Percentiles rank a stretch among this genome's conserved stretches.
Evolutionary conservation across 2,113 vertebrate species (phyloP).

Genomic region (Baryphthengus martii): DNA sequence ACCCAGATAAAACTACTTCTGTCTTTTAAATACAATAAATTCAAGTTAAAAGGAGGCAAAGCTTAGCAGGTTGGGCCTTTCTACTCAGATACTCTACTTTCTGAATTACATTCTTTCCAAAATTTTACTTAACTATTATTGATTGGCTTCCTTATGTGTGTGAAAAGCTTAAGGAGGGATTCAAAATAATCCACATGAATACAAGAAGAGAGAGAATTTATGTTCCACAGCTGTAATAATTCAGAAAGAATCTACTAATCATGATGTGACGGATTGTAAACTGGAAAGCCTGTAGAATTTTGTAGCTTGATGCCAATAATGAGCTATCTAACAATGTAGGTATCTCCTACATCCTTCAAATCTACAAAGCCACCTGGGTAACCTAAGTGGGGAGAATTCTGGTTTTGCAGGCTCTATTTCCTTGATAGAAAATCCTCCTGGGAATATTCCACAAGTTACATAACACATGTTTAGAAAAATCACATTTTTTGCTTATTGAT

Average conservation of each 20-base stretch:
- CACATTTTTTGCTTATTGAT: neutral
- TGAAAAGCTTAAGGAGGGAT: neutral
- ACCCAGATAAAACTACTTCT: conserved; percentile 22
- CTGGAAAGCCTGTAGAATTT: neutral
- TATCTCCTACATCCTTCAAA: neutral
- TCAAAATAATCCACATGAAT: neutral
- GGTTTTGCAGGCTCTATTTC: neutral
- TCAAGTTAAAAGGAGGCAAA: neutral
- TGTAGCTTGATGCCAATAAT: neutral
- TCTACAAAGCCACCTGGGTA: neutral
- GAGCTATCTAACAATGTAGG: neutral
- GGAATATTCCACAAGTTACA: neutral
- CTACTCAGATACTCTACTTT: neutral
- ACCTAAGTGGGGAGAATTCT: neutral
- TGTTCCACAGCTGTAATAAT: neutral
- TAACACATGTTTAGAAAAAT: neutral
- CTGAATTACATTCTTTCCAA: neutral
- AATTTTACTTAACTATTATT: neutral
- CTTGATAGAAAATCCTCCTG: neutral
- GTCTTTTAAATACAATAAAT: conserved; percentile 35
- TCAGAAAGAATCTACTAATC: neutral
- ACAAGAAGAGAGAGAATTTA: neutral
- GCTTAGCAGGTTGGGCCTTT: neutral
- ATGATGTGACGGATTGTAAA: neutral
- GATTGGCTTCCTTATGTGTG: neutral